Evolutionary conservation across 2,113 vertebrate species (phyloP), one percentile per base, ranked within the genome.

Genomic region (Colinus virginianus): DNA sequence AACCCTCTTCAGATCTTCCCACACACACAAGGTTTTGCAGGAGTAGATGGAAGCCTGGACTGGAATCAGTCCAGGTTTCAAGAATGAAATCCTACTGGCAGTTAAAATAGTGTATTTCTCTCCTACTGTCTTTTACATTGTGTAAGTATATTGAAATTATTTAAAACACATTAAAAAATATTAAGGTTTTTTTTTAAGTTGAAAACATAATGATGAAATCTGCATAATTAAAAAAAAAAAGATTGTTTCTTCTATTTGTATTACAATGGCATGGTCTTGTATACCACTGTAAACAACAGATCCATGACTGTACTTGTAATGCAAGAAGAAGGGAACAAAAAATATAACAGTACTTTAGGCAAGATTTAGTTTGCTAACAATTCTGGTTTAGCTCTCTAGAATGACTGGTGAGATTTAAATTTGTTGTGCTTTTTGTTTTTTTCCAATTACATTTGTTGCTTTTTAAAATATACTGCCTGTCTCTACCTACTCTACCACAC

Each of bases 51-150:
- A 53, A 69, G 2, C 13, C 45, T 79, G 7, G 14, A 3, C 12
- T 80, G 51, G 13, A 55, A 70, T 93, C 20, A 8, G 87, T 12
- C 1, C 21, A 48, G 21, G 13, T 63, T 77, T 88, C 43, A 79
- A 67, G 46, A 70, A 10, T 3, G 4, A 85, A 87, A 23, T 4
- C 8, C 3, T 71, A 5, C 13, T 36, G 36, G 22, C 34, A 49
- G 12, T 15, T 42, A 69, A 42, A 2, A 66, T 12, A 91, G 53
- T 0, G 8, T 63, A 74, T 82, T 66, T 0, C 0, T 79, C 7
- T 77, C 21, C 30, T 49, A 1, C 18, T 76, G 9, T 46, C 21
- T 82, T 69, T 68, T 9, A 20, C 81, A 87, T 70, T 90, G 5
- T 36, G 11, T n/a, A 45, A 13, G 4, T 26, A 13, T 26, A 18